Evolutionary conservation across 2,797 vertebrate species (phyloP), one percentile per base, ranked within the genome.

Genomic region (Acipenser oxyrinchus): DNA sequence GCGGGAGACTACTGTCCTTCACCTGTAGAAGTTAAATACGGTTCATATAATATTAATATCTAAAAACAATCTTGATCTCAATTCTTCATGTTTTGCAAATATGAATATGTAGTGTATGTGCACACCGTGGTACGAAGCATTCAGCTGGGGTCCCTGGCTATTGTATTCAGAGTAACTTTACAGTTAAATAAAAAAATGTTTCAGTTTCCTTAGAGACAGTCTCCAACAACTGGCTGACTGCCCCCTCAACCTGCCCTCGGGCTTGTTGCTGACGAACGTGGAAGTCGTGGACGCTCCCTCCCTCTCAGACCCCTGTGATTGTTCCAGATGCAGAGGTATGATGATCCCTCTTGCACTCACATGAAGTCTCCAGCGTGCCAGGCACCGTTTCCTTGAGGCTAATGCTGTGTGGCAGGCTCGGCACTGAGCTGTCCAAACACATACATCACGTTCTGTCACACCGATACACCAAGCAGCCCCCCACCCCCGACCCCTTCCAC

Each of bases 391-490:
- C 77, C 76, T 78, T 89, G 89, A 91, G 79, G 82, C 81, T 90
- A 89, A 92, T 90, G 75, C 84, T 84, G 75, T 71, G 1, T 84
- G 86, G 83, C 87, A 80, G 76, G 63, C 74, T 83, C 75, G 67
- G 86, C 84, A 87, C 86, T 82, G 72, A 66, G 73, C 84, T 90
- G 89, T 93, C 91, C 88, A 90, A 90, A 90, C 87, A 82, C 80
- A 89, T 88, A 80, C 71, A 87, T 90, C 88, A 90, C 77, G 55
- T 80, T 74, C 80, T 81, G 84, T 89, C 89, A 87, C 60, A 57
- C 77, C 80, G 86, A 89, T 88, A 89, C 66, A 74, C 75, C 77
- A 77, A 76, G 78, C 86, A 76, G 86, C 81, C 73, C 69, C 80
- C 81, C 85, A 78, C 82, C 85, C 87, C 87, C 89, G 88, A 74